A percentile compares a stretch with the other conserved stretches of the same genome.
phyloP scores from a whole-genome alignment of 2,113 vertebrate species.

The Capricornis sumatraensis region DNA sequence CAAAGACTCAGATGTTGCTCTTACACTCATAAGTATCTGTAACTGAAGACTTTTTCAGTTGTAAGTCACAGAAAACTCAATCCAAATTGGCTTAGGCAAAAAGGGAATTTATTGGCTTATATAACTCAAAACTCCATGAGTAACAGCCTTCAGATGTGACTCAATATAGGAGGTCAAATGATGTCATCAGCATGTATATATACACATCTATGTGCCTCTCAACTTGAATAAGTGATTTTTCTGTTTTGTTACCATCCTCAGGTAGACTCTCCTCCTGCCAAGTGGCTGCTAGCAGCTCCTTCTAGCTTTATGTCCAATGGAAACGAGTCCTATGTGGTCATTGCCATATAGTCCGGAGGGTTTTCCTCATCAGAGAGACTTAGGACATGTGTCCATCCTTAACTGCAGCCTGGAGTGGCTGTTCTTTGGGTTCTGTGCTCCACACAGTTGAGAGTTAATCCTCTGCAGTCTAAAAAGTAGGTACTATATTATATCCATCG shows the following conservation, averaged over 20 bases:
- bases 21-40: conserved; percentile 21
- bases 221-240: background rate
- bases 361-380: background rate
- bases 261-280: background rate
- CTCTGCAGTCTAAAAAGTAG: background rate
- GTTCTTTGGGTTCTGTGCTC: background rate
- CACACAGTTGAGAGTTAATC: background rate
- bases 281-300: background rate
- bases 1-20: conserved; percentile 21
- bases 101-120: conserved; percentile 52
- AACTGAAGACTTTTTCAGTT: conserved; percentile 24
- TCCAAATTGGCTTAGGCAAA: conserved; percentile 45
- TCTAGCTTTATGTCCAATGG: background rate
- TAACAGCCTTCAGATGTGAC: conserved; percentile 45
- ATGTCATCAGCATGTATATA: background rate
- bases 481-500: background rate
- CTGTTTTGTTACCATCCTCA: background rate
- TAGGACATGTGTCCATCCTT: background rate
- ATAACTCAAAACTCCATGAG: conserved; percentile 40
- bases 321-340: background rate
- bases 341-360: background rate
- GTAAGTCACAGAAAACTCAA: conserved; percentile 30
- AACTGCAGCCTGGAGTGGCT: background rate
- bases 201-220: background rate
- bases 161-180: conserved; percentile 12